Percentiles rank a stretch among this genome's conserved stretches.
These are phyloP conservation scores for Prionailurus viverrinus DNA, from an alignment of 2,113 vertebrate genomes.

Conservation along the genomic window DNA sequence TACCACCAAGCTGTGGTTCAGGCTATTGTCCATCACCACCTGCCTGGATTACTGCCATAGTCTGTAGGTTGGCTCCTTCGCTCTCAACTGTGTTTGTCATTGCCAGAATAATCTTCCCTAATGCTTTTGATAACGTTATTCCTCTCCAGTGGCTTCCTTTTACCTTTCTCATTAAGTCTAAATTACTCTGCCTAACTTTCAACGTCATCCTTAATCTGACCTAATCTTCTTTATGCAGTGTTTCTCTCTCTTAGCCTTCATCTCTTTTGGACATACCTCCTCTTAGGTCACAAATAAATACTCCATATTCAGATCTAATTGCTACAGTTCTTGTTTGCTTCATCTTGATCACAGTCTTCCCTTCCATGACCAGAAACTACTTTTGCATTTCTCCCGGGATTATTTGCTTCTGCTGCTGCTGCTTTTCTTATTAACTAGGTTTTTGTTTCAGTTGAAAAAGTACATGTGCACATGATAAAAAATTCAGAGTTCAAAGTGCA, in stretches of 20 bases:
- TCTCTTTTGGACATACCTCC: background rate
- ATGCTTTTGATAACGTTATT: background rate
- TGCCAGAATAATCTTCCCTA: background rate
- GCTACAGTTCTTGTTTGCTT: background rate
- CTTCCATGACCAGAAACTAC: background rate
- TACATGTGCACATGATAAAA: background rate
- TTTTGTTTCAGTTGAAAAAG: constrained; percentile 20
- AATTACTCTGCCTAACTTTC: background rate
- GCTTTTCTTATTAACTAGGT: background rate
- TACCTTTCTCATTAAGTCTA: background rate
- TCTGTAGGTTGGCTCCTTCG: background rate
- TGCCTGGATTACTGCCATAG: background rate
- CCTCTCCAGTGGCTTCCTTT: background rate
- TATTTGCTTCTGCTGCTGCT: background rate
- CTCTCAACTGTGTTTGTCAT: background rate
- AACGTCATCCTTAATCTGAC: background rate
- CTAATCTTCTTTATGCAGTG: background rate
- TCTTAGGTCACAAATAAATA: background rate
- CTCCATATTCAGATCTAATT: background rate
- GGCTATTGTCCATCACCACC: background rate
- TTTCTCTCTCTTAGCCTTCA: background rate
- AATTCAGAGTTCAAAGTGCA: background rate
- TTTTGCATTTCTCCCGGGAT: background rate
- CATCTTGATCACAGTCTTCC: background rate
- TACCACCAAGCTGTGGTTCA: background rate